phyloP scores from a whole-genome alignment of 1,140 invertebrate species.

The Neodiprion pinetum region DNA sequence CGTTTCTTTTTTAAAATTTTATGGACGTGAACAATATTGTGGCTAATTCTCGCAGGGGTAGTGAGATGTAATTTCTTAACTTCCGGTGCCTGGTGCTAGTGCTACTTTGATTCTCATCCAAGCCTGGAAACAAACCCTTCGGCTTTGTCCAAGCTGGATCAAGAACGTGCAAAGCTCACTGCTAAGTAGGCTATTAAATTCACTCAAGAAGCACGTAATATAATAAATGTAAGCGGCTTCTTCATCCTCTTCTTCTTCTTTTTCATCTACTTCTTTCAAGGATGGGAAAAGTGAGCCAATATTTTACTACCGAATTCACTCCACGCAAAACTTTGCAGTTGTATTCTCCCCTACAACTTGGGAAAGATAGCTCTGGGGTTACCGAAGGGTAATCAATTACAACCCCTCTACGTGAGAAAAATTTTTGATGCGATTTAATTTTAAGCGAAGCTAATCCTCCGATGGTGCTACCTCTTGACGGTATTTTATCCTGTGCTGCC shows the following conservation, averaged over 20 bases:
- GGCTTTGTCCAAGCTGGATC: background rate
- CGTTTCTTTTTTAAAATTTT: no score
- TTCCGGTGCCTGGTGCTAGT: background rate
- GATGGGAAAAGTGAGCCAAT: background rate
- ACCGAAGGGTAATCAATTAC: constrained; percentile 4
- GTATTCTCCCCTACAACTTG: background rate
- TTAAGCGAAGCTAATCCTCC: no score
- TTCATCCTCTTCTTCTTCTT: background rate
- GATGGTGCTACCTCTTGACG: no score
- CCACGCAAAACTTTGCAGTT: background rate
- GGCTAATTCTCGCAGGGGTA: no score
- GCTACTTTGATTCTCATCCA: background rate
- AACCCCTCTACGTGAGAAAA: constrained; percentile 6
- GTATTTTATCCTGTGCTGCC: no score
- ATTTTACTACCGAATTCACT: constrained; percentile 7
- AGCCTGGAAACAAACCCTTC: background rate
- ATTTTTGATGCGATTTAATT: background rate
- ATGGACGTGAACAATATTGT: no score
- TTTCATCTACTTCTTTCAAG: no score
- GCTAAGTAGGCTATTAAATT: background rate
- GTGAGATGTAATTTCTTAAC: background rate
- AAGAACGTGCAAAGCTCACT: background rate
- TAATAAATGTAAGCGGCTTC: background rate
- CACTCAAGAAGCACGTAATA: background rate
- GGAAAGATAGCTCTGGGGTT: constrained; percentile 7